Conservation (phyloP, 2,888 invertebrate genomes). For the Rugalucina vietnamica region DNA sequence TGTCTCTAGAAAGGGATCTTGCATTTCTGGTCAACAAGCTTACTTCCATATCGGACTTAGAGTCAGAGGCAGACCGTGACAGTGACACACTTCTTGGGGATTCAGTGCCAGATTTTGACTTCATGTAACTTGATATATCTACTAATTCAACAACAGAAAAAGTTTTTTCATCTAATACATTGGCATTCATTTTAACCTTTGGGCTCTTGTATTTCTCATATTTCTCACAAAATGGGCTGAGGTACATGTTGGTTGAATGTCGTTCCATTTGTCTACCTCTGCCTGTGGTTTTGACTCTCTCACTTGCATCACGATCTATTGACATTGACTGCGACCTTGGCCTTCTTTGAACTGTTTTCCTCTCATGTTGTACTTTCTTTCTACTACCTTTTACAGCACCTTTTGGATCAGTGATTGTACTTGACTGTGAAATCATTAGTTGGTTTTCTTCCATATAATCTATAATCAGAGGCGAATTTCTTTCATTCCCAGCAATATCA, state of each 20-base stretch:
- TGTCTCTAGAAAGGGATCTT: background rate
- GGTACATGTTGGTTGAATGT: background rate
- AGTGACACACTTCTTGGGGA: background rate
- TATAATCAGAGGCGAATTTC: background rate
- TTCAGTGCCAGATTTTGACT: background rate
- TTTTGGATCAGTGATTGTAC: too few relatives aligned
- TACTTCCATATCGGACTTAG: background rate
- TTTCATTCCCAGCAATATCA: background rate
- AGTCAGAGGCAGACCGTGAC: background rate
- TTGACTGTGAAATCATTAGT: background rate
- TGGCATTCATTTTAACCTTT: too few relatives aligned
- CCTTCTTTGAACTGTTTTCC: too few relatives aligned
- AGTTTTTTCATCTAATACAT: background rate
- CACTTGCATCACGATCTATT: background rate
- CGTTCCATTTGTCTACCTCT: background rate
- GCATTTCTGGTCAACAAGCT: background rate
- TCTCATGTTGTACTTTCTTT: background rate
- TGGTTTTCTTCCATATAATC: background rate
- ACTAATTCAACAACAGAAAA: background rate
- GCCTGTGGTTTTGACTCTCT: background rate
- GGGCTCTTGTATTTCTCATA: background rate
- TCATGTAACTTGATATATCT: background rate
- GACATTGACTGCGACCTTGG: background rate
- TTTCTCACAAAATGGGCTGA: background rate
- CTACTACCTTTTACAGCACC: background rate